A percentile compares a stretch with the other conserved stretches of the same genome.
phyloP scores from a whole-genome alignment of 1,140 invertebrate genomes.

The Helicoverpa armigera region DNA sequence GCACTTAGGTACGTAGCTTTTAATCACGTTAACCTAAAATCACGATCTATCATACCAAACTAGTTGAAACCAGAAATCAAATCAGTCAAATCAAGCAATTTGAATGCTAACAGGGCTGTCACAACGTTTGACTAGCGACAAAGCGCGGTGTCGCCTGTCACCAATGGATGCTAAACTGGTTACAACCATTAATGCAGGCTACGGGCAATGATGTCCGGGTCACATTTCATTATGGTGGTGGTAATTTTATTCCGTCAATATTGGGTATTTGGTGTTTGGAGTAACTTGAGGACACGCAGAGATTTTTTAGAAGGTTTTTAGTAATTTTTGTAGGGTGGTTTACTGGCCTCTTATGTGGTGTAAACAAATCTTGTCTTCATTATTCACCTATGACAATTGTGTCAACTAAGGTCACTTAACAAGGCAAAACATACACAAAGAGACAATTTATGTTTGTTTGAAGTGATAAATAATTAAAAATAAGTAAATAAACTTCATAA shows the following conservation, averaged over 20 bases:
- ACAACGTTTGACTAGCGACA: constrained; percentile 28
- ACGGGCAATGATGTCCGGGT: constrained; percentile 13
- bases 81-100: neutral
- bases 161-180: constrained; percentile 56
- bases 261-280: constrained; percentile 20
- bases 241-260: constrained; percentile 44
- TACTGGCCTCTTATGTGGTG: neutral
- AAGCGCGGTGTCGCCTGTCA: constrained; percentile 25
- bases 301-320: neutral
- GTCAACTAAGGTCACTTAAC: no score
- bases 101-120: constrained; percentile 40
- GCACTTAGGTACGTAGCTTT: no score
- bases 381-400: no score
- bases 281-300: neutral
- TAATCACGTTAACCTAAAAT: no score
- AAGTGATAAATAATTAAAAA: no score
- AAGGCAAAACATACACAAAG: no score
- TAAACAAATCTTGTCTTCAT: no score
- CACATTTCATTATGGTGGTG: neutral
- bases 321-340: neutral
- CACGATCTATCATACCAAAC: neutral
- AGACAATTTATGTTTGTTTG: no score
- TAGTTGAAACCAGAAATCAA: neutral
- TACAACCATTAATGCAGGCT: constrained; percentile 46
- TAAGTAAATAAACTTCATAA: neutral